Base-by-base conservation (phyloP, 2,888 invertebrate genomes). In the Drosophila sordidula region DNA sequence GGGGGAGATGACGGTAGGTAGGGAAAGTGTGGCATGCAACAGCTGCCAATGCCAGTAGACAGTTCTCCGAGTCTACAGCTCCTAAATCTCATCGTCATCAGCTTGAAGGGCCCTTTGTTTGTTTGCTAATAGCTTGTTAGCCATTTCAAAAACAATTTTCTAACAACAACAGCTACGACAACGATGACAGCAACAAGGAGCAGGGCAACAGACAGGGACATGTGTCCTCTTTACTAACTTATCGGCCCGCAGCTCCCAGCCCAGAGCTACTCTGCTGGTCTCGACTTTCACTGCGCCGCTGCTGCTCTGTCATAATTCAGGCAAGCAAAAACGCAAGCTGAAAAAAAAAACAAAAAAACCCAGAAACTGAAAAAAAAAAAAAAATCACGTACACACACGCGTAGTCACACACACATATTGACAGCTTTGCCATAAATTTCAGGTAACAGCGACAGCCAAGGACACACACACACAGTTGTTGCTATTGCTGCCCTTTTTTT, bases 121-220 rank as follows among this genome's bases (percentile, higher is more conserved):
- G 82, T 74, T 87, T 75, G 80, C 88, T 88, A 87, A 88, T 83
- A 83, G 83, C 83, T 86, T 83, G 86, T 83, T 83, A 83, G 88
- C 88, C 86, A 87, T 83, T 83, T 83, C 80, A 70, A 87, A 83
- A 83, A 82, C 83, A 83, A 83, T 83, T 83, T 86, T 87, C 75
- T 54, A 61, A 51, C 78, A 74, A 34, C 42, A 64, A 45, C 56
- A 59, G 14, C 61, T 45, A 46, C 73, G 34, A 41, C 49, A 41
- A 68, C 54, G 46, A 74, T 45, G 56, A 46, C 63, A 67, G 39
- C 65, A 70, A 49, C 44, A 82, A 57, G 16, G n/a, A 45, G 54
- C 16, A n/a, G 16, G 4, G 49, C 63, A 68, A 68, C 71, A 34
- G 26, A 61, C 70, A 69, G 49, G 42, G 49, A 69, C 78, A 75